phyloP scores from a whole-genome alignment of 2,797 vertebrate species.

The Amniataba percoides region DNA sequence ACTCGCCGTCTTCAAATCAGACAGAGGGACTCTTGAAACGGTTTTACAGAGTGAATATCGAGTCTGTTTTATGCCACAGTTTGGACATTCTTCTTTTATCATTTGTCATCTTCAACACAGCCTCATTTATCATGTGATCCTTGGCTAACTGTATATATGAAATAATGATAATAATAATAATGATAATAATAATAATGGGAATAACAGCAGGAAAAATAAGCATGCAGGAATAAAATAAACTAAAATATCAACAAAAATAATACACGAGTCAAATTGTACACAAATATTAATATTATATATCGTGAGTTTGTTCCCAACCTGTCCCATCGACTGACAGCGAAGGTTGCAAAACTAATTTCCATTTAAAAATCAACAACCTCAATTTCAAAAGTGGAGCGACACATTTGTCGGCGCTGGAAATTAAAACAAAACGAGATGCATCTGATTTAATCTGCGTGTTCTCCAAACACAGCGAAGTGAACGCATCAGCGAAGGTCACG shows the following conservation, averaged over 20 bases:
- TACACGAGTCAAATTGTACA: not conserved
- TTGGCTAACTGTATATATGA: no score
- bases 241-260: no score
- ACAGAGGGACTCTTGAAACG: conserved; percentile 20
- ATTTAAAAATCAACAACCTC: not conserved
- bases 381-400: conserved; percentile 7
- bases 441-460: conserved; percentile 8
- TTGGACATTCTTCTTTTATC: no score
- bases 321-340: not conserved
- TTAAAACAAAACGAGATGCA: conserved; percentile 31
- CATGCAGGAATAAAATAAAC: no score
- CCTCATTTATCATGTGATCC: no score
- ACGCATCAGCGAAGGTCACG: not conserved
- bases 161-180: no score
- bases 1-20: conserved; percentile 30
- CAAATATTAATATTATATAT: not conserved
- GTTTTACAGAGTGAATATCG: conserved; percentile 33
- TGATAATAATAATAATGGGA: no score
- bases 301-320: not conserved
- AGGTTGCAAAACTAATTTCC: not conserved
- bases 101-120: no score
- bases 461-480: not conserved
- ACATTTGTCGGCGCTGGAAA: conserved; percentile 25
- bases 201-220: no score
- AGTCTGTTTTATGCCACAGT: not conserved